These are phyloP conservation scores for Columba janthina DNA, from an alignment of 2,113 vertebrate genomes.

Conservation along the genomic window DNA sequence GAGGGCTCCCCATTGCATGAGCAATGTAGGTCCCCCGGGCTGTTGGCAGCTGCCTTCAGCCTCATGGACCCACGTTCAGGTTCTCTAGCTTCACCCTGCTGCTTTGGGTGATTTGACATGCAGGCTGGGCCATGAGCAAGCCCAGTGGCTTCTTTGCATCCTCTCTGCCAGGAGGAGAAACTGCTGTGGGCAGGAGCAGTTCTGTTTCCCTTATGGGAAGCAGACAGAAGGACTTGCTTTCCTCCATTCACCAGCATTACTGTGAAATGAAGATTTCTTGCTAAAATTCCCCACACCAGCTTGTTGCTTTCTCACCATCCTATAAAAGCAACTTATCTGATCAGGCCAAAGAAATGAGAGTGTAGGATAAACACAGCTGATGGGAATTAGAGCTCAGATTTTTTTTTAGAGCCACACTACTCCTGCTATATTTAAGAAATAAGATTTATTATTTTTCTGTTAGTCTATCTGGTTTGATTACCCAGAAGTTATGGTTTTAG, in stretches of 20 bases:
- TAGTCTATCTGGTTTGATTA: neutral
- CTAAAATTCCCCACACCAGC: neutral
- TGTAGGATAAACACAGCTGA: neutral
- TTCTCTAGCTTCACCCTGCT: neutral
- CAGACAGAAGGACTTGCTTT: neutral
- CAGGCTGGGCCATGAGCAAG: neutral
- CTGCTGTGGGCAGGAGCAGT: fast-evolving
- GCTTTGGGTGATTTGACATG: neutral
- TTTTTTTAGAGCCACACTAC: neutral
- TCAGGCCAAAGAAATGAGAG: neutral
- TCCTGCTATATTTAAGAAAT: neutral
- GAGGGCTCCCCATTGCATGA: fast-evolving
- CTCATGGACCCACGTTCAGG: fast-evolving
- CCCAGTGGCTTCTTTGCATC: neutral
- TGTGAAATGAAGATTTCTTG: neutral
- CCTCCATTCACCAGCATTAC: fast-evolving
- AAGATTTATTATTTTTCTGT: neutral
- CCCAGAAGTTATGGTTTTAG: neutral
- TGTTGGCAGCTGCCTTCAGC: neutral
- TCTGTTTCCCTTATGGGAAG: neutral
- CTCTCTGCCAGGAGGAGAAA: neutral
- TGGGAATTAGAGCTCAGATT: neutral
- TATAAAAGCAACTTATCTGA: neutral
- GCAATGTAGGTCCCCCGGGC: neutral
- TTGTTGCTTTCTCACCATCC: neutral